Evolutionary conservation across 2,888 invertebrate species (phyloP).

Genomic region (Molanna angustata): DNA sequence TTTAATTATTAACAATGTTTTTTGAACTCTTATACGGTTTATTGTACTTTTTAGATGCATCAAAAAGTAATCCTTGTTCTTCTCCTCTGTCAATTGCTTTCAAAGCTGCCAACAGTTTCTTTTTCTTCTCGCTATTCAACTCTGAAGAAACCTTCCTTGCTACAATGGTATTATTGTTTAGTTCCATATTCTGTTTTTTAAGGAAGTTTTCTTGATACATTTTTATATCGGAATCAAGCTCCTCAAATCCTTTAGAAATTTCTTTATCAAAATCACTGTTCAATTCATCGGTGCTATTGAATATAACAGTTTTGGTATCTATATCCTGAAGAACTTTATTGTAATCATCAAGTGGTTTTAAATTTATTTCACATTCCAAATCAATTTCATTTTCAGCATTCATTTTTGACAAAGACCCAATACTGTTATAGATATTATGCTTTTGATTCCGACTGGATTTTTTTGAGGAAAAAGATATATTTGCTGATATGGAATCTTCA

Average conservation of each 20-base stretch:
- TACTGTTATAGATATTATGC: too few species aligned
- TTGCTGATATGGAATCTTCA: too few species aligned
- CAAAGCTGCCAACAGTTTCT: slow-evolving; percentile 59
- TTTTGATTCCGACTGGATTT: too few species aligned
- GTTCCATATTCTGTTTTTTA: slow-evolving; percentile 19
- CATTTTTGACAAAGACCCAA: too few species aligned
- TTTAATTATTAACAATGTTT: too few species aligned
- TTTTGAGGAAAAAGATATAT: too few species aligned
- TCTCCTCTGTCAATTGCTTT: slow-evolving; percentile 60
- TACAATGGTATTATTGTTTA: slow-evolving; percentile 10
- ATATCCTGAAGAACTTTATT: background rate
- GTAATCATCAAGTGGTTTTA: background rate
- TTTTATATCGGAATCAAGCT: slow-evolving; percentile 26
- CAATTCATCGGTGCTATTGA: background rate
- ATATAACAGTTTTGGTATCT: background rate
- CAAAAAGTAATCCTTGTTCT: slow-evolving; percentile 27
- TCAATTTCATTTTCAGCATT: too few species aligned
- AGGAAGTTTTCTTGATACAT: slow-evolving; percentile 49
- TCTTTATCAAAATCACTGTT: background rate
- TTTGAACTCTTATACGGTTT: slow-evolving; percentile 5
- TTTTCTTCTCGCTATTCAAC: slow-evolving; percentile 47
- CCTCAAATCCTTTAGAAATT: background rate
- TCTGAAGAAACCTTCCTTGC: slow-evolving; percentile 14
- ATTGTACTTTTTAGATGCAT: slow-evolving; percentile 14
- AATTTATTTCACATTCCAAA: background rate